phyloP scores from a whole-genome alignment of 2,113 vertebrate genomes.

The Oenanthe melanoleuca region DNA sequence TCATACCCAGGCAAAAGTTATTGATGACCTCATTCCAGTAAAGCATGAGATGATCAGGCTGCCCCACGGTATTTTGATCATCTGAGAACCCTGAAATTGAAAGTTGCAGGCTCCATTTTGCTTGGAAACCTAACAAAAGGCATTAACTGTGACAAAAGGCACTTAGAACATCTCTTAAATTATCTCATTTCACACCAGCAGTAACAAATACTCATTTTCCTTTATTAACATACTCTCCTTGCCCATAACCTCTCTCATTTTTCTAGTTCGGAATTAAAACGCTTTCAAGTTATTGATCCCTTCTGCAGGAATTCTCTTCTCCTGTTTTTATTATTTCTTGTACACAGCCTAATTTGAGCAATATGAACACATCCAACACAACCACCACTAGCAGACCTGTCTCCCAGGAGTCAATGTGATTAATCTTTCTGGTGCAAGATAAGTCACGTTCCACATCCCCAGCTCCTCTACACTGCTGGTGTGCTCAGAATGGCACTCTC shows the following conservation, averaged over 20 bases:
- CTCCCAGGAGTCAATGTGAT: background rate
- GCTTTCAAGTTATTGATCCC: conserved; percentile 14
- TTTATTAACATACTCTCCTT: conserved; percentile 53
- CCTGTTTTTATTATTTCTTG: conserved; percentile 7
- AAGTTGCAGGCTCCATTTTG: conserved; percentile 32
- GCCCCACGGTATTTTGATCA: conserved; percentile 48
- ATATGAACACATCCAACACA: background rate
- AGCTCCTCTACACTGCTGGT: background rate
- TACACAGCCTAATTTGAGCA: background rate
- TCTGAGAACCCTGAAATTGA: conserved; percentile 61
- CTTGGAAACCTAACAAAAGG: conserved; percentile 39
- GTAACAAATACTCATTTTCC: conserved; percentile 56
- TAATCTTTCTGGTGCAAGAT: conserved; percentile 10
- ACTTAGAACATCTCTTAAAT: conserved; percentile 52
- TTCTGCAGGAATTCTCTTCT: conserved; percentile 9
- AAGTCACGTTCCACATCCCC: conserved; percentile 27
- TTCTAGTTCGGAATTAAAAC: conserved; percentile 48
- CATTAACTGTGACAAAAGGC: conserved; percentile 53
- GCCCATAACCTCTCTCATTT: conserved; percentile 31
- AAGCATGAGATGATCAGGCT: conserved; percentile 49
- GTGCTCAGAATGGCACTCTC: background rate
- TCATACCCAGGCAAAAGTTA: conserved; percentile 50
- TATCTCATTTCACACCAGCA: conserved; percentile 52
- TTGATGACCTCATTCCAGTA: conserved; percentile 58
- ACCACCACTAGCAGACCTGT: background rate